Percentiles rank a stretch among this genome's conserved stretches.
These are phyloP conservation scores for Pseudopipra pipra DNA, from an alignment of 2,113 vertebrate species.

Conservation along the genomic window DNA sequence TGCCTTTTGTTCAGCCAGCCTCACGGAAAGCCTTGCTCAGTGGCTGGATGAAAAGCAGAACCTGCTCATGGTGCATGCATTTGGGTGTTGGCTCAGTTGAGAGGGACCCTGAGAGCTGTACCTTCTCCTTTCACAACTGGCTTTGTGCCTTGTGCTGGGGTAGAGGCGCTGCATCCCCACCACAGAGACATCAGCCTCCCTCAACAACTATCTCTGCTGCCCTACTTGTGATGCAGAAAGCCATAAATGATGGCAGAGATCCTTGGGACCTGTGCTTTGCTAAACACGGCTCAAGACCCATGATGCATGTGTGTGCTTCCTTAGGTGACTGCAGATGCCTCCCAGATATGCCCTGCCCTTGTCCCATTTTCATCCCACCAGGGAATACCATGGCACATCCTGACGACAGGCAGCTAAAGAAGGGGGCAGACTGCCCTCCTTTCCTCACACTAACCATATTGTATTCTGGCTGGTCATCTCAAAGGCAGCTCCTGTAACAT, in stretches of 20 bases:
- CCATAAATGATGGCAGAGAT: background rate
- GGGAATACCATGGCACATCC: background rate
- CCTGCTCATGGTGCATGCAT: fast-evolving
- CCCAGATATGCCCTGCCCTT: background rate
- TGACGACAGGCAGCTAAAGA: background rate
- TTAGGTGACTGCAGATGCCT: background rate
- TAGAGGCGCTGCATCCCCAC: fast-evolving
- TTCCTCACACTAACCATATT: background rate
- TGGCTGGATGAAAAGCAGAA: background rate
- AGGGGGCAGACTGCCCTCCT: background rate
- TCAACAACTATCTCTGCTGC: background rate
- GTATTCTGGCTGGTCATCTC: background rate
- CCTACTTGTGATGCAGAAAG: background rate
- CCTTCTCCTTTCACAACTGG: background rate
- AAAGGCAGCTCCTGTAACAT: background rate
- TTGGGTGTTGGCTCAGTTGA: background rate
- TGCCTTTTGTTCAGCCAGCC: constrained; percentile 18
- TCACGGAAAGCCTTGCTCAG: background rate
- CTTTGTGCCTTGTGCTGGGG: background rate
- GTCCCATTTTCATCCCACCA: background rate
- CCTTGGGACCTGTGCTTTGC: background rate
- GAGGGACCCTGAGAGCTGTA: background rate
- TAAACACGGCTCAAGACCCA: background rate
- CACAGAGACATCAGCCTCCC: background rate
- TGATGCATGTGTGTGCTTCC: background rate